A percentile compares a stretch with the other conserved stretches of the same genome.
Evolutionary conservation across 2,797 vertebrate genomes (phyloP).

Genomic region (Anomalospiza imberbis): DNA sequence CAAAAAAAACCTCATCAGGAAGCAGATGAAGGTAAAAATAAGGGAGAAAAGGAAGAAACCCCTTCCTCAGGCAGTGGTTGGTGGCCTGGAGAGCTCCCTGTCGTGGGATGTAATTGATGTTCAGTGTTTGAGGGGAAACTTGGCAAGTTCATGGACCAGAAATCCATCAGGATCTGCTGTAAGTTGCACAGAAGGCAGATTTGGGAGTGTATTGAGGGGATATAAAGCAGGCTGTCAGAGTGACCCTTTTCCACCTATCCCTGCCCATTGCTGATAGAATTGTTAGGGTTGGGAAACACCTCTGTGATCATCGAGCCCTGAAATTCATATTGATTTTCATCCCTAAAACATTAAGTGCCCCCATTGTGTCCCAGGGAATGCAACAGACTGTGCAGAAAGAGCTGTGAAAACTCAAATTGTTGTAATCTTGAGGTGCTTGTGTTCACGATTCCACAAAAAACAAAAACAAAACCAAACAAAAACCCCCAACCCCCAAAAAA

Average conservation of each 20-base stretch:
- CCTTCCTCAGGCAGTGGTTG: neutral
- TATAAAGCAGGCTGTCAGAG: neutral
- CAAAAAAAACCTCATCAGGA: neutral
- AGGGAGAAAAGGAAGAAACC: neutral
- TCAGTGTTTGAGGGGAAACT: neutral
- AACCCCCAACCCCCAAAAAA: neutral
- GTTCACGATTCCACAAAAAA: neutral
- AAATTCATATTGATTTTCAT: neutral
- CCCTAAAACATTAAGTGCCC: neutral
- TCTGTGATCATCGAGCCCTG: fast-evolving
- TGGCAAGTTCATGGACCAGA: neutral
- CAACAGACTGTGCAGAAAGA: neutral
- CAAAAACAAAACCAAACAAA: neutral
- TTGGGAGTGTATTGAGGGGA: neutral
- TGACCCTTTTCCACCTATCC: neutral
- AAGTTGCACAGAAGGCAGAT: neutral
- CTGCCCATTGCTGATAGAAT: neutral
- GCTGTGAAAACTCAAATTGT: neutral
- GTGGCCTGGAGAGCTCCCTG: neutral
- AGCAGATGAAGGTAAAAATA: neutral
- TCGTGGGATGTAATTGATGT: fast-evolving
- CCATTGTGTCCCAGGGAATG: neutral
- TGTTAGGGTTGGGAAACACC: neutral
- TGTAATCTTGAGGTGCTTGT: neutral
- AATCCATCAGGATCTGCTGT: neutral